Evolutionary conservation across 1,140 invertebrate genomes (phyloP).

Genomic region (Drosophila neocordata): DNA sequence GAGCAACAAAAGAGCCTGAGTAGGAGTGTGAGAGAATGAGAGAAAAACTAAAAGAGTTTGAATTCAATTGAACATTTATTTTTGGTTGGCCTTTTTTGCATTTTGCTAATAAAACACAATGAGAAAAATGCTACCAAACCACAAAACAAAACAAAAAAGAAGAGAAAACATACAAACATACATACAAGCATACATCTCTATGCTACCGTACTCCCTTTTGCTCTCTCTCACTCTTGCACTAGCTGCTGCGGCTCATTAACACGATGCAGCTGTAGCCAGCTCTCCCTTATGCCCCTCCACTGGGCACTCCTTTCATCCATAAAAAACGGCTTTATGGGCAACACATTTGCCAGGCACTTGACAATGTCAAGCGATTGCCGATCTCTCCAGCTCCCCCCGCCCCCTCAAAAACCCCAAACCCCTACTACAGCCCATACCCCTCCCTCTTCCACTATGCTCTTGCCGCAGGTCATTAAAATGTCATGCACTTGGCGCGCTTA

Average conservation of each 20-base stretch:
- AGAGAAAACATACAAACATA: background rate
- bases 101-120: constrained; percentile 1
- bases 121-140: constrained; percentile 7
- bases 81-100: constrained; percentile 2
- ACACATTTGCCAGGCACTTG: constrained; percentile 53
- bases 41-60: background rate
- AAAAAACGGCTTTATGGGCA: too few species aligned
- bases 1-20: too few species aligned
- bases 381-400: background rate
- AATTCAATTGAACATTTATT: constrained; percentile 5
- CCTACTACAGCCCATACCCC: too few species aligned
- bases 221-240: constrained; percentile 25
- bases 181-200: too few species aligned
- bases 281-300: background rate
- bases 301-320: background rate
- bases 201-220: background rate
- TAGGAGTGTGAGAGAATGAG: background rate
- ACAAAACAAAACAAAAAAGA: constrained; percentile 3
- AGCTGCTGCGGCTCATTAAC: constrained; percentile 41
- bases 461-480: constrained; percentile 64
- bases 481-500: constrained; percentile 68
- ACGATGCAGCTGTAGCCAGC: constrained; percentile 19
- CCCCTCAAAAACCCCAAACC: background rate
- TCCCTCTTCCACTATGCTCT: background rate
- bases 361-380: constrained; percentile 52